A percentile compares a stretch with the other conserved stretches of the same genome.
These are phyloP conservation scores for Tromatobia lineatoria DNA, from an alignment of 2,888 invertebrate genomes.

Conservation along the genomic window DNA sequence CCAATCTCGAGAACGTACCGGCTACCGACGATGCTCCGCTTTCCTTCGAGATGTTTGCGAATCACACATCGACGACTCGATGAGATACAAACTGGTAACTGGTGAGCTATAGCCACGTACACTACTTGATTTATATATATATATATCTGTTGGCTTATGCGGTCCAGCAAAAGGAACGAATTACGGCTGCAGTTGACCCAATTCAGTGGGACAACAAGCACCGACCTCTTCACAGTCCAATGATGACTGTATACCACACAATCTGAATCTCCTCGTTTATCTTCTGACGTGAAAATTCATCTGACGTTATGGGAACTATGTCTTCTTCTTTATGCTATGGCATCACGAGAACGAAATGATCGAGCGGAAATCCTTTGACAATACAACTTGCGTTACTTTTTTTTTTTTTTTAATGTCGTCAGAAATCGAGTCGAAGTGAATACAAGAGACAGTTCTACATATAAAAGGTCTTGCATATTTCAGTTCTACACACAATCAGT, in stretches of 20 bases:
- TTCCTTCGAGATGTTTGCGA: constrained; percentile 63
- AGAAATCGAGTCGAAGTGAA: constrained; percentile 29
- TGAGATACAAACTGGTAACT: neutral
- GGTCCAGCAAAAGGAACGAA: constrained; percentile 52
- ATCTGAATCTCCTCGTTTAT: neutral
- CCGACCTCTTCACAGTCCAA: neutral
- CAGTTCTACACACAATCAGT: no score
- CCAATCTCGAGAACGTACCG: constrained; percentile 28
- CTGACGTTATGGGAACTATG: constrained; percentile 4
- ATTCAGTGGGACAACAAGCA: constrained; percentile 57
- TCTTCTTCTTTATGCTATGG: neutral
- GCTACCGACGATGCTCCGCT: constrained; percentile 59
- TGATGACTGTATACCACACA: constrained; percentile 16
- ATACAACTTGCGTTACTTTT: constrained; percentile 36
- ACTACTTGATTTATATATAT: neutral
- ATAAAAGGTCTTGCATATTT: no score
- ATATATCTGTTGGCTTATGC: neutral
- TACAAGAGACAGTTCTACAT: no score
- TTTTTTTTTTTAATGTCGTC: constrained; percentile 27
- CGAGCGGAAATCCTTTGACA: no score
- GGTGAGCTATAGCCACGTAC: constrained; percentile 10
- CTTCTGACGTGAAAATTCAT: neutral
- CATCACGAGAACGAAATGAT: neutral
- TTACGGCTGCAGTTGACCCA: constrained; percentile 63
- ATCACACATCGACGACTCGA: constrained; percentile 31